Base-by-base conservation (phyloP, 2,888 invertebrate species). In the Geophilus truncorum region DNA sequence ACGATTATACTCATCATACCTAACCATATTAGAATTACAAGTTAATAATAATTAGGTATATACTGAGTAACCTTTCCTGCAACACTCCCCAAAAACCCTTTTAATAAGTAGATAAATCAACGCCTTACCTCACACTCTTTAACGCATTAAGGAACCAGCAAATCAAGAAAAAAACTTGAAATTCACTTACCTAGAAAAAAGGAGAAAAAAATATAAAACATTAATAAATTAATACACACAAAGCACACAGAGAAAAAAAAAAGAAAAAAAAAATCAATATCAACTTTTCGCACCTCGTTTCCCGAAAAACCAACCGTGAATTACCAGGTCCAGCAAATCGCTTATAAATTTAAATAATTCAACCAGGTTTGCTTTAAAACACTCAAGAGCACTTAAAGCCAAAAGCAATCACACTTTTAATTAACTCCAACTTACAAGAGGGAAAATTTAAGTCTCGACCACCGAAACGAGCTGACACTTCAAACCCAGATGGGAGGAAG, bases 401-500 rank as follows among this genome's bases (percentile, higher is more conserved):
- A 70, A 70, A 70, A 70, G 70, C 70, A 70, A 70, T 70, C 70
- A 70, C 70, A 70, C 70, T 70, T 70, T 70, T 70, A 70, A 70
- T 70, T 70, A 70, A 70, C 70, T 70, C 70, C 70, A 70, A 70
- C 70, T 70, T 70, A 70, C 70, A 70, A 28, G 28, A 70, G 70
- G 70, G 70, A 70, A 70, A 70, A 70, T 70, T 70, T 70, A 70
- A 70, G 70, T 70, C 70, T 70, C 70, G 70, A 25, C 70, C 70
- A 70, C 70, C 70, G 70, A 70, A 70, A 70, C 70, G 70, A 70
- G 70, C 70, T 70, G 70, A 70, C 70, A 70, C 70, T 70, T 28
- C 25, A 28, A 70, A 70, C 25, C 70, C 70, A 70, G 70, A 70
- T 28, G 28, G 70, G 70, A 10, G n/a, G 28, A 70, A n/a, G n/a